Base-by-base conservation (phyloP, 2,797 vertebrate genomes). In the Epinephelus coioides region DNA sequence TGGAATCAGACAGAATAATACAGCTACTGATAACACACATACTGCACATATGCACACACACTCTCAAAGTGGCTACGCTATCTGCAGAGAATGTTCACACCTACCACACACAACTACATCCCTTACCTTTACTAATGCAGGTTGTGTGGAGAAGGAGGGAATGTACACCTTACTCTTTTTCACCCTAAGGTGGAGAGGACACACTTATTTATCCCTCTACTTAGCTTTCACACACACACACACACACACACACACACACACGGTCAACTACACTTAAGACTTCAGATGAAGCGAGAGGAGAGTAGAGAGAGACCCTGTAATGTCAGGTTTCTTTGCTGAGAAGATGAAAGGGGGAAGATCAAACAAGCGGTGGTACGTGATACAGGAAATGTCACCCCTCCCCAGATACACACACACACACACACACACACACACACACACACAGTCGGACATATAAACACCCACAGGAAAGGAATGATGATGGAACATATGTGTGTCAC, bases 291-390 rank as follows among this genome's bases (percentile, higher is more conserved):
- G 81, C 44, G 1, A 89, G 89, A 56, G 81, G 68, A 81, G 73
- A 86, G 82, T 73, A 43, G 73, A 86, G 84, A 88, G 78, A 88
- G 86, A 90, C 85, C 82, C 78, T 78, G 86, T 89, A 86, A 93
- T 91, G 90, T 91, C 91, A 91, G 88, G 79, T 90, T 90, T 89
- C 90, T 94, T 93, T 93, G 83, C 91, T 46, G 79, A 91, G 90
- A 88, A 92, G 93, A 95, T 94, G 90, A 94, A 94, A 94, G 92
- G 86, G 73, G 43, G 76, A 76, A 92, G 90, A 93, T 95, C 93
- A 95, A 94, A 95, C 92, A 92, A 84, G 63, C 74, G 4, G 82
- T 79, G 69, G 65, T 87, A 90, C 77, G 83, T 91, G 91, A 94
- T 90, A 82, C 77, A 85, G 87, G 79, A 92, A 93, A 93, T 92